Percentiles rank a stretch among this genome's conserved stretches.
Conservation (phyloP, 2,113 vertebrate genomes). For the Pluvialis apricaria region DNA sequence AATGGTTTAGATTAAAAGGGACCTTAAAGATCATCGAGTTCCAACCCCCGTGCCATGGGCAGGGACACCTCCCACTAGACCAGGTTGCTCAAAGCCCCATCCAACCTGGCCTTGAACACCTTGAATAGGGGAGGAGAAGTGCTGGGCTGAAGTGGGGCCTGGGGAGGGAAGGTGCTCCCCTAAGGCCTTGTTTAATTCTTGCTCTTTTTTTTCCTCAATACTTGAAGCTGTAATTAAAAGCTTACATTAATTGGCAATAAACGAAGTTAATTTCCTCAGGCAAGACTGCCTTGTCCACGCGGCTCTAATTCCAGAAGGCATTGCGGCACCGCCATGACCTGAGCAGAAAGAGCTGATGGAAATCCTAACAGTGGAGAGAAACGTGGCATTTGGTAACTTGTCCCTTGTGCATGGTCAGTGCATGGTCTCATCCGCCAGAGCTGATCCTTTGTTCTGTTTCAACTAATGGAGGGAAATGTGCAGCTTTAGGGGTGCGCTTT, state of each 20-base stretch:
- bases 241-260: not conserved
- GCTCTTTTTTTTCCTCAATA: not conserved
- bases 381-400: not conserved
- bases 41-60: too few relatives aligned
- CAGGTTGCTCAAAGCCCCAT: too few relatives aligned
- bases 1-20: too few relatives aligned
- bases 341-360: not conserved
- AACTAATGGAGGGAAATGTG: not conserved
- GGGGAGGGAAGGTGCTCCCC: not conserved
- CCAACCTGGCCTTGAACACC: too few relatives aligned
- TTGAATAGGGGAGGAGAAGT: not conserved
- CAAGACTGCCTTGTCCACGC: not conserved
- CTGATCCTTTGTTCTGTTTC: fast-evolving
- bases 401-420: not conserved
- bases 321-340: not conserved
- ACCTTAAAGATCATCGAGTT: too few relatives aligned
- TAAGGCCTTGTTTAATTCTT: not conserved
- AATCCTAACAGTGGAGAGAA: not conserved
- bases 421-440: not conserved
- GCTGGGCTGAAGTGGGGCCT: not conserved
- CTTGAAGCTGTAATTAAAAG: not conserved
- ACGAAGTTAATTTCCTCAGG: not conserved
- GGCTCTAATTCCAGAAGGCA: not conserved
- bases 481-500: not conserved
- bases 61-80: too few relatives aligned